Conservation (phyloP, 2,113 vertebrate genomes). For the Syngnathus scovelli region DNA sequence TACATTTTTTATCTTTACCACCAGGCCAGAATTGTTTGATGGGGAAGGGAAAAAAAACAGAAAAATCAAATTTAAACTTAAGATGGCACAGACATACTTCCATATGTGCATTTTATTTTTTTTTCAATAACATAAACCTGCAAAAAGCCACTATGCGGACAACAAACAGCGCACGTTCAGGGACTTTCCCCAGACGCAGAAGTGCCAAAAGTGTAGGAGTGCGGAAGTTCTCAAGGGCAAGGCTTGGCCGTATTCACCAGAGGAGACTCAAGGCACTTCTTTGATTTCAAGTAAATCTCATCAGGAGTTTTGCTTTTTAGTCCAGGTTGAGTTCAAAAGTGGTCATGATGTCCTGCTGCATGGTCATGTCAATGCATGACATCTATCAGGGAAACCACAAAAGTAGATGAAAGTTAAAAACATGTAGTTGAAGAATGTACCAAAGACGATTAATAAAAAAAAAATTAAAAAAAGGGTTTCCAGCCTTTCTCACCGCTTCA, state of each 20-base stretch:
- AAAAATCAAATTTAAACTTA: neutral
- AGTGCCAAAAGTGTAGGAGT: conserved; percentile 33
- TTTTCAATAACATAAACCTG: conserved; percentile 2
- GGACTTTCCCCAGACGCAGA: neutral
- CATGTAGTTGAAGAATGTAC: neutral
- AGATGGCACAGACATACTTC: neutral
- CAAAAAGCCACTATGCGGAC: neutral
- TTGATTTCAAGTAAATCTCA: conserved; percentile 4
- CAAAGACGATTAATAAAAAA: too few species aligned
- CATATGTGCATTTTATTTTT: neutral
- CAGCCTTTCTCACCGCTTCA: conserved; percentile 77
- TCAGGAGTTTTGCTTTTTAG: conserved; percentile 39
- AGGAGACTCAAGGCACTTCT: neutral
- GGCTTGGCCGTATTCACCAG: neutral
- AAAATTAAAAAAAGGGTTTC: neutral
- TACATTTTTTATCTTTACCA: neutral
- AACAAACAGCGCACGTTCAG: neutral
- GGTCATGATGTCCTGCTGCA: conserved; percentile 85
- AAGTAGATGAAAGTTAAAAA: neutral
- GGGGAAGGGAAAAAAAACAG: neutral
- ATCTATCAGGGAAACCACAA: conserved; percentile 62
- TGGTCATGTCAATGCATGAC: conserved; percentile 80
- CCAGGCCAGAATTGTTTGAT: neutral
- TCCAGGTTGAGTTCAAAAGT: conserved; percentile 84
- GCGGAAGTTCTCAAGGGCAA: conserved; percentile 16